Evolutionary conservation across 2,888 invertebrate species (phyloP).

Genomic region (Lasioglossum oenotherae): DNA sequence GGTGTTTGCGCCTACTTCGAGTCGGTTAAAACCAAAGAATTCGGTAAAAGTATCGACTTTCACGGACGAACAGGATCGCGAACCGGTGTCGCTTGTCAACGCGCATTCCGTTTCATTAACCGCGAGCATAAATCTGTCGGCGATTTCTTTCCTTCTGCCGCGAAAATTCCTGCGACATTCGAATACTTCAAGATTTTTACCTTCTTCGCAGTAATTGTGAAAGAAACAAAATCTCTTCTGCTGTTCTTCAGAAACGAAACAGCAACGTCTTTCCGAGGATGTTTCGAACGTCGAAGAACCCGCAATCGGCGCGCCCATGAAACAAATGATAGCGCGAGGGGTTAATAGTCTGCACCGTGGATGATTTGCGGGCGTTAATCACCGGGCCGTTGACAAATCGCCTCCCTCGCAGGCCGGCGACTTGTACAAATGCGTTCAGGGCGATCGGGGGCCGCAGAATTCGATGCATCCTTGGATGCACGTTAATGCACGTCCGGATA

Average conservation of each 20-base stretch:
- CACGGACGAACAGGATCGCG: constrained; percentile 10
- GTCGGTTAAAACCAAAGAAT: background rate
- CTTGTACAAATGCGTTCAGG: constrained; percentile 41
- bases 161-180: background rate
- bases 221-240: background rate
- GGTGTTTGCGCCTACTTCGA: background rate
- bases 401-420: constrained; percentile 32
- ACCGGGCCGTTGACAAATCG: constrained; percentile 57
- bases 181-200: background rate
- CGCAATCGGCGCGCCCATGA: background rate
- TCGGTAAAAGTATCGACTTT: constrained; percentile 46
- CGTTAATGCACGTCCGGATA: constrained; percentile 37
- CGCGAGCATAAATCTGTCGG: background rate
- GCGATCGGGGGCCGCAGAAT: constrained; percentile 46
- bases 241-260: background rate
- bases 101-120: constrained; percentile 3
- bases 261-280: background rate
- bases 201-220: background rate
- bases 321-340: background rate
- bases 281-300: background rate
- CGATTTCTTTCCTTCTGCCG: background rate
- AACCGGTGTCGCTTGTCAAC: background rate
- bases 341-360: constrained; percentile 32
- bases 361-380: constrained; percentile 51
- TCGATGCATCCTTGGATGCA: constrained; percentile 36